phyloP scores from a whole-genome alignment of 2,797 vertebrate genomes.

The Leptatherina wallacei region DNA sequence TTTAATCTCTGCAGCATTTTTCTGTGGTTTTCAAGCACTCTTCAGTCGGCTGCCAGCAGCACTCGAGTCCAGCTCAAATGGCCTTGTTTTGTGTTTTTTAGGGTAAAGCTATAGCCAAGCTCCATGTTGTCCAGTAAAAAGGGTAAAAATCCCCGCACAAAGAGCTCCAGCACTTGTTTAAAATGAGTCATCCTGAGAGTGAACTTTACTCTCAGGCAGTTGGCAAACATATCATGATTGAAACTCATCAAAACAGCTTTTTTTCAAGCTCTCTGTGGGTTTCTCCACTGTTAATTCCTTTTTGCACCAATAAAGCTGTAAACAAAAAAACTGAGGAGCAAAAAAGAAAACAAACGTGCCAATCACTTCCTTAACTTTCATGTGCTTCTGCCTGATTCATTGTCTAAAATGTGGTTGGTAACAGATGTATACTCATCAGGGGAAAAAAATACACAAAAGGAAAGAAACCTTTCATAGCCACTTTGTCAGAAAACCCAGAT shows the following conservation, averaged over 20 bases:
- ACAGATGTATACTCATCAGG: too few species aligned
- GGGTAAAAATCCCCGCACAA: conserved; percentile 46
- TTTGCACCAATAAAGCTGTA: too few species aligned
- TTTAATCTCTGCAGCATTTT: conserved; percentile 40
- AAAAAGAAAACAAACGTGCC: too few species aligned
- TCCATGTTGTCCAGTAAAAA: conserved; percentile 30
- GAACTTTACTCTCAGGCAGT: conserved; percentile 47
- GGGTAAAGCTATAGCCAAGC: conserved; percentile 16
- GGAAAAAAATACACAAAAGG: too few species aligned
- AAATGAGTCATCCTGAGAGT: conserved; percentile 39
- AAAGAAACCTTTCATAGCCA: too few species aligned
- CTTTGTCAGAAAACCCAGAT: too few species aligned
- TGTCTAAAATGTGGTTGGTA: too few species aligned
- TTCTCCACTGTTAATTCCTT: too few species aligned
- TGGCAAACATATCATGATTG: conserved; percentile 5
- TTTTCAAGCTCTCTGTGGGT: too few species aligned
- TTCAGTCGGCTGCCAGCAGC: conserved; percentile 40
- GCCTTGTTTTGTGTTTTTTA: conserved; percentile 50
- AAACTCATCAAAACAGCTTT: neutral
- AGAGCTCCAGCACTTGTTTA: conserved; percentile 18
- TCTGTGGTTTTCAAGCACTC: conserved; percentile 31
- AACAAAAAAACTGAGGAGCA: too few species aligned
- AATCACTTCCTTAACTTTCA: too few species aligned
- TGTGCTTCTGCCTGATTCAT: neutral
- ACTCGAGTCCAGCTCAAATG: conserved; percentile 29